phyloP scores from a whole-genome alignment of 2,888 invertebrate species.

The Pyralis farinalis region DNA sequence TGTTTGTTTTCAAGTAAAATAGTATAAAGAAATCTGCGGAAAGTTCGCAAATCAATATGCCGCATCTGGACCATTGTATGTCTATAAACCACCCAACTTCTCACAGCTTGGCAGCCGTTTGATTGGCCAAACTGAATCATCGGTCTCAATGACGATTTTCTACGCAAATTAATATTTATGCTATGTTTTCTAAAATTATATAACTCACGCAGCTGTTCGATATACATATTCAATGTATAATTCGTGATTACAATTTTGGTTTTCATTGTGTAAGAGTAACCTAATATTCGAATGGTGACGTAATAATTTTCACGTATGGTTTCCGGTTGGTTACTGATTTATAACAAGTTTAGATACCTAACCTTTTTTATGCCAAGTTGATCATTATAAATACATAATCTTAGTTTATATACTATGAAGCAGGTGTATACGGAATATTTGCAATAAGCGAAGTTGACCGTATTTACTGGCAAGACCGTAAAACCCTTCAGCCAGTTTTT shows the following conservation, averaged over 20 bases:
- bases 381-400: too few species aligned
- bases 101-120: conserved; percentile 24
- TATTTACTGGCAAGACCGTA: too few species aligned
- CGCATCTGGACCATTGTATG: conserved; percentile 23
- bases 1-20: too few species aligned
- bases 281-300: conserved; percentile 7
- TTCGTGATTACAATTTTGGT: conserved; percentile 19
- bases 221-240: conserved; percentile 19
- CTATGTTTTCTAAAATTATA: conserved; percentile 45
- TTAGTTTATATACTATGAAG: too few species aligned
- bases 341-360: too few species aligned
- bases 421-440: too few species aligned
- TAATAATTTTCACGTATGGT: conserved; percentile 10
- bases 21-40: too few species aligned
- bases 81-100: conserved; percentile 21
- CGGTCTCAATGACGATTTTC: conserved; percentile 34
- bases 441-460: too few species aligned
- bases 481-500: too few species aligned
- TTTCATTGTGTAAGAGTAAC: conserved; percentile 15
- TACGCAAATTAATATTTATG: conserved; percentile 47
- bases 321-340: not conserved
- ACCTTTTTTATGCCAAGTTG: too few species aligned
- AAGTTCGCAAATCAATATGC: conserved; percentile 5
- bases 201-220: conserved; percentile 24
- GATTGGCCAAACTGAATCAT: conserved; percentile 38